phyloP scores from a whole-genome alignment of 2,113 vertebrate species.

The Apus apus region DNA sequence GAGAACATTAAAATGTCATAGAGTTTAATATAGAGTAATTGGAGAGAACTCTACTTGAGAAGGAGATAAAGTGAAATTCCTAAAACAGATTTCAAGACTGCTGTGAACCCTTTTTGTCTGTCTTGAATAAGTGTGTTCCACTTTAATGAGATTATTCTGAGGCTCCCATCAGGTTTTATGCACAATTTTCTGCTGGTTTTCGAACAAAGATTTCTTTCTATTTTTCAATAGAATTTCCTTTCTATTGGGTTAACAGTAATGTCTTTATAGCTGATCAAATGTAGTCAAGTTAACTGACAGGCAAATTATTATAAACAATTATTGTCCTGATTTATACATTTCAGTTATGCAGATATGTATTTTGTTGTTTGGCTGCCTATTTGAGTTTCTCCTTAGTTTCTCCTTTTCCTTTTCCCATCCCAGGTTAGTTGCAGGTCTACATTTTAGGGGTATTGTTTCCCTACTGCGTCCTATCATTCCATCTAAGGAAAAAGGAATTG shows the following conservation, averaged over 20 bases:
- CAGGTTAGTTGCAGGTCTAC: background rate
- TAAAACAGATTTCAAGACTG: slow-evolving; percentile 68
- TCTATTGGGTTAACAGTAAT: slow-evolving; percentile 60
- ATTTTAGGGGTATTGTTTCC: background rate
- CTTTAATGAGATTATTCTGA: slow-evolving; percentile 81
- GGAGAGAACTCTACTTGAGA: slow-evolving; percentile 22
- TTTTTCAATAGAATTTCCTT: slow-evolving; percentile 68
- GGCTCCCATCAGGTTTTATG: slow-evolving; percentile 74
- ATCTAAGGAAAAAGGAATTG: background rate
- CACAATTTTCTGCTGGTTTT: slow-evolving; percentile 63
- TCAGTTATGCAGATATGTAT: slow-evolving; percentile 11
- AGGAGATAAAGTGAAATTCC: slow-evolving; percentile 67
- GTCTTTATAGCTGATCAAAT: slow-evolving; percentile 53
- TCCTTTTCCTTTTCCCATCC: background rate
- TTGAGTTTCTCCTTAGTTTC: background rate
- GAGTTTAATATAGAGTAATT: slow-evolving; percentile 58
- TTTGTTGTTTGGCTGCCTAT: slow-evolving; percentile 6
- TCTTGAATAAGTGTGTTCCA: slow-evolving; percentile 70
- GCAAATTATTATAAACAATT: slow-evolving; percentile 52
- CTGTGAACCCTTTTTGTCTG: slow-evolving; percentile 68
- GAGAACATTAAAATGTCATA: slow-evolving; percentile 50
- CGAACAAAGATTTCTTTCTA: slow-evolving; percentile 74
- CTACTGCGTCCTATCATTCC: background rate
- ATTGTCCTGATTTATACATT: slow-evolving; percentile 55
- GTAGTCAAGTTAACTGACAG: slow-evolving; percentile 44